phyloP scores from a whole-genome alignment of 1,140 invertebrate genomes.

The Onthophagus taurus region DNA sequence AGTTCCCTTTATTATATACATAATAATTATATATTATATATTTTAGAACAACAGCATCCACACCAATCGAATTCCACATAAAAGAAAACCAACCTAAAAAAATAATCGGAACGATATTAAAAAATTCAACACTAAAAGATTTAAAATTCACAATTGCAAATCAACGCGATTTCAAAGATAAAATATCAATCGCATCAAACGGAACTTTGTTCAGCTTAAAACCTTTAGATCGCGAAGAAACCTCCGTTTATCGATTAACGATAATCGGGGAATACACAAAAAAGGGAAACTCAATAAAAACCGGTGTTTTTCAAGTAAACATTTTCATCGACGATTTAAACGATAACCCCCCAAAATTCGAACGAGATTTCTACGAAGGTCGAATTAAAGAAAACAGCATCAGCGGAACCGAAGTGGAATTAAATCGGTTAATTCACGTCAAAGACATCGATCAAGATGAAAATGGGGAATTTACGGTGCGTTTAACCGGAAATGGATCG shows the following conservation, averaged over 20 bases:
- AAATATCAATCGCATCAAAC: conserved; percentile 63
- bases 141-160: conserved; percentile 66
- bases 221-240: conserved; percentile 66
- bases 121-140: conserved; percentile 44
- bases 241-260: conserved; percentile 64
- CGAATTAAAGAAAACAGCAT: conserved; percentile 69
- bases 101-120: conserved; percentile 62
- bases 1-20: neutral
- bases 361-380: conserved; percentile 60
- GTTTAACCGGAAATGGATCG: conserved; percentile 62
- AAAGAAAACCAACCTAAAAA: conserved; percentile 67
- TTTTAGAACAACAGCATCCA: conserved; percentile 51
- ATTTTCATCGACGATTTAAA: conserved; percentile 82
- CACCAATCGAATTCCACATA: conserved; percentile 62
- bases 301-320: conserved; percentile 66
- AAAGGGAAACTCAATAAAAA: conserved; percentile 48
- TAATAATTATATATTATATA: conserved; percentile 10
- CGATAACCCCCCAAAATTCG: conserved; percentile 80
- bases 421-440: conserved; percentile 55
- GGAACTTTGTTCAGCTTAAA: conserved; percentile 68
- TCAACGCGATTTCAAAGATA: conserved; percentile 65
- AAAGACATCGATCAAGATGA: conserved; percentile 68
- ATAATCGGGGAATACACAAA: conserved; percentile 66
- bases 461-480: conserved; percentile 68
- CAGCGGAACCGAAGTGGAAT: conserved; percentile 59